Conservation (phyloP, 2,888 invertebrate species). For the Cosmopolites sordidus region DNA sequence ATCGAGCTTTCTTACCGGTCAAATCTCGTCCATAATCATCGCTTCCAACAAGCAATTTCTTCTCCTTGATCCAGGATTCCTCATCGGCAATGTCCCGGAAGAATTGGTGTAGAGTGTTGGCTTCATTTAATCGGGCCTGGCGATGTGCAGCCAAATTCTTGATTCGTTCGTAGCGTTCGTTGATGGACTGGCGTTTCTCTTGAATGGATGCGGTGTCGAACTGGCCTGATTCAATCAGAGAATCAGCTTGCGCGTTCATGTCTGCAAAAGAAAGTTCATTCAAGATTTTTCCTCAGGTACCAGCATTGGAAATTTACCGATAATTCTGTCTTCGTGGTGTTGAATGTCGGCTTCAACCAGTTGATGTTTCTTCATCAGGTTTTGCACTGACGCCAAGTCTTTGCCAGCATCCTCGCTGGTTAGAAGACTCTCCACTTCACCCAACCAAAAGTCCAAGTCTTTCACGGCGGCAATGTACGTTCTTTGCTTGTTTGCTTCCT, state of each 20-base stretch:
- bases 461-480: slow-evolving; percentile 99
- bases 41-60: slow-evolving; percentile 93
- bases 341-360: slow-evolving; percentile 96
- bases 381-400: slow-evolving; percentile 96
- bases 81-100: slow-evolving; percentile 99
- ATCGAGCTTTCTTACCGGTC: slow-evolving; percentile 50
- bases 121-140: slow-evolving; percentile 89
- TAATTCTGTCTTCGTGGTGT: slow-evolving; percentile 92
- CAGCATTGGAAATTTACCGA: slow-evolving; percentile 50
- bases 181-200: slow-evolving; percentile 91
- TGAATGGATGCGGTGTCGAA: slow-evolving; percentile 96
- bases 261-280: slow-evolving; percentile 50
- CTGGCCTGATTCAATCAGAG: slow-evolving; percentile 91
- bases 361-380: slow-evolving; percentile 97
- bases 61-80: slow-evolving; percentile 98
- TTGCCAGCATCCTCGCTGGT: slow-evolving; percentile 97
- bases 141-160: slow-evolving; percentile 88
- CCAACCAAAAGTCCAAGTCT: slow-evolving; percentile 99
- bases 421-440: slow-evolving; percentile 93
- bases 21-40: slow-evolving; percentile 98
- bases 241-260: slow-evolving; percentile 95
- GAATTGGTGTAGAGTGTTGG: slow-evolving; percentile 98
- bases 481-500: slow-evolving; percentile 98
- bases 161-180: slow-evolving; percentile 93
- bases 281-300: not conserved